Conservation (phyloP, 2,113 vertebrate genomes). For the Shinisaurus crocodilurus region DNA sequence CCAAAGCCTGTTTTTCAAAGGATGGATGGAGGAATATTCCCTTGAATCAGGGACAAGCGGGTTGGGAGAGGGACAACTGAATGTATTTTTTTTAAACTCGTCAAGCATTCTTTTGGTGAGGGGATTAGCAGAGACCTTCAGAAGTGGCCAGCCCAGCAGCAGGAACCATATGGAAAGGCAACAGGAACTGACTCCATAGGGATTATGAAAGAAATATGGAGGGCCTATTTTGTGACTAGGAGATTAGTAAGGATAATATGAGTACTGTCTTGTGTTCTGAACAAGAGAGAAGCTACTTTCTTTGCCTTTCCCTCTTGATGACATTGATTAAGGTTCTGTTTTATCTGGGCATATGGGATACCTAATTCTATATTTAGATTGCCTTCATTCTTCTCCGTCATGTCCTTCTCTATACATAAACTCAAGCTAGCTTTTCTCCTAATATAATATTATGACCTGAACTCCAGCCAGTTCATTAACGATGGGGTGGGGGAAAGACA, state of each 20-base stretch:
- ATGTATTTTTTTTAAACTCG: not conserved
- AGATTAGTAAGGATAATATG: conserved; percentile 20
- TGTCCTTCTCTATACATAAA: conserved; percentile 30
- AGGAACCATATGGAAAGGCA: not conserved
- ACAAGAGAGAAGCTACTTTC: not conserved
- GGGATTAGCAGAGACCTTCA: not conserved
- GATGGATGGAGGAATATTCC: not conserved
- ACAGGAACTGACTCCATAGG: not conserved
- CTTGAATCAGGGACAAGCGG: not conserved
- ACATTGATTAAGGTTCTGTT: not conserved
- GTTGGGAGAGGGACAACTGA: not conserved
- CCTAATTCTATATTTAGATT: conserved; percentile 9
- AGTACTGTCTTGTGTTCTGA: not conserved
- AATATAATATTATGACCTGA: conserved; percentile 6
- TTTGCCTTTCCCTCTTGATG: conserved; percentile 8
- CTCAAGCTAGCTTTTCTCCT: conserved; percentile 29
- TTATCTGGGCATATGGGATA: not conserved
- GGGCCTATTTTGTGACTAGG: conserved; percentile 8
- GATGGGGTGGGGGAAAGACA: not conserved
- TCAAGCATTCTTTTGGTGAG: not conserved
- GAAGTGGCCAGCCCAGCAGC: not conserved
- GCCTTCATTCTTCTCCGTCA: conserved; percentile 25
- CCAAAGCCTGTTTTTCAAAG: not conserved
- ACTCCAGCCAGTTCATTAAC: conserved; percentile 15
- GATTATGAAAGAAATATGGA: conserved; percentile 22